These are phyloP conservation scores for Cisticola juncidis DNA, from an alignment of 2,113 vertebrate species.

Conservation along the genomic window DNA sequence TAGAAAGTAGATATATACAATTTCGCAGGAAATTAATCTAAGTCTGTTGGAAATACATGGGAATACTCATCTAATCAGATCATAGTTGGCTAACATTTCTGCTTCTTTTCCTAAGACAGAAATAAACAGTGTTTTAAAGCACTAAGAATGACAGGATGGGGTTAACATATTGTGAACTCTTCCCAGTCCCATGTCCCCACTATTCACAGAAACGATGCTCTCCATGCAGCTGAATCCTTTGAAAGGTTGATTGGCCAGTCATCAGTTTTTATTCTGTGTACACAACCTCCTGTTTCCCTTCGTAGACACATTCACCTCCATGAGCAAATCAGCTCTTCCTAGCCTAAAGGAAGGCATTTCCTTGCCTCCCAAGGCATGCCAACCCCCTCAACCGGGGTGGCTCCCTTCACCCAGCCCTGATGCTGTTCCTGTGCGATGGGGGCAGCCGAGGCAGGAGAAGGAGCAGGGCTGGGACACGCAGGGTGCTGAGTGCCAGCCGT, in stretches of 20 bases:
- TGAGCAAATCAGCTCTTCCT: neutral
- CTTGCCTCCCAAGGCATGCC: neutral
- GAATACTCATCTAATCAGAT: neutral
- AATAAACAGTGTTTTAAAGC: neutral
- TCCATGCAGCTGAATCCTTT: neutral
- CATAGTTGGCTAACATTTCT: neutral
- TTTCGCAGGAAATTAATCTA: neutral
- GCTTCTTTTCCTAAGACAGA: neutral
- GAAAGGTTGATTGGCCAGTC: neutral
- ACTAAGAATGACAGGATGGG: neutral
- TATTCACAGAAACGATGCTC: neutral
- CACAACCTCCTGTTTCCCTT: neutral
- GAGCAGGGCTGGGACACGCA: fast-evolving
- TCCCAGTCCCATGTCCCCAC: neutral
- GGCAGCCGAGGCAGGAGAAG: neutral
- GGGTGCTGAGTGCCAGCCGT: fast-evolving
- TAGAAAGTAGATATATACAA: neutral
- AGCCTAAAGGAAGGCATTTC: neutral
- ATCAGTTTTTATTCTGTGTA: neutral
- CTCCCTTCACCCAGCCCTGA: fast-evolving
- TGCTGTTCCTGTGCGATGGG: fast-evolving
- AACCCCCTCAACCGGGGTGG: fast-evolving
- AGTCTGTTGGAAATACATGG: neutral
- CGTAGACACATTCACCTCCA: neutral
- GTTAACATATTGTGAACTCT: neutral